Evolutionary conservation across 2,797 vertebrate genomes (phyloP).

Genomic region (Bradypodion pumilum): DNA sequence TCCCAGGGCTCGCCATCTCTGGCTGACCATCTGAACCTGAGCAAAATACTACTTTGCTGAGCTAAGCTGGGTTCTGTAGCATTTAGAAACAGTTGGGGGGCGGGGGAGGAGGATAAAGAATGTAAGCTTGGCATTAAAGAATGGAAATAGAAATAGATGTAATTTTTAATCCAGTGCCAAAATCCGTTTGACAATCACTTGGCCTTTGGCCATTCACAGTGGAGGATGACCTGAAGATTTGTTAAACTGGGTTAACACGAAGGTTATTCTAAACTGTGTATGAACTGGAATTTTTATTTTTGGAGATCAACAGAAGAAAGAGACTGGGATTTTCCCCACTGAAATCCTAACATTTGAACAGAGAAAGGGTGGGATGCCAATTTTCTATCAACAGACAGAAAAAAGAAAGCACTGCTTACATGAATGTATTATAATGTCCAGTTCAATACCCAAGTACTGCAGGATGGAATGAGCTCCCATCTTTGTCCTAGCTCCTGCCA

Average conservation of each 20-base stretch:
- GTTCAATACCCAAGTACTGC: too few species aligned
- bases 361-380: conserved; percentile 10
- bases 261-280: conserved; percentile 36
- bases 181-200: conserved; percentile 56
- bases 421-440: not conserved
- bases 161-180: conserved; percentile 59
- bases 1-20: not conserved
- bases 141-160: conserved; percentile 56
- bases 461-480: too few species aligned
- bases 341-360: conserved; percentile 4
- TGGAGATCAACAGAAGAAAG: conserved; percentile 13
- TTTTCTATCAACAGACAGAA: not conserved
- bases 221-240: conserved; percentile 47
- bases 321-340: conserved; percentile 22
- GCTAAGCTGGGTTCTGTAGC: conserved; percentile 25
- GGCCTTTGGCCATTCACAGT: conserved; percentile 51
- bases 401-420: not conserved
- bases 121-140: conserved; percentile 31
- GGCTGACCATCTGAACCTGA: not conserved
- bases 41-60: conserved; percentile 36
- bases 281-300: conserved; percentile 44
- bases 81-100: conserved; percentile 43
- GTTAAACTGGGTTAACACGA: conserved; percentile 51
- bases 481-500: too few species aligned
- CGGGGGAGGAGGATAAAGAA: conserved; percentile 2